Evolutionary conservation across 2,888 invertebrate genomes (phyloP).

Genomic region (Caenorhabditis doughertyi): DNA sequence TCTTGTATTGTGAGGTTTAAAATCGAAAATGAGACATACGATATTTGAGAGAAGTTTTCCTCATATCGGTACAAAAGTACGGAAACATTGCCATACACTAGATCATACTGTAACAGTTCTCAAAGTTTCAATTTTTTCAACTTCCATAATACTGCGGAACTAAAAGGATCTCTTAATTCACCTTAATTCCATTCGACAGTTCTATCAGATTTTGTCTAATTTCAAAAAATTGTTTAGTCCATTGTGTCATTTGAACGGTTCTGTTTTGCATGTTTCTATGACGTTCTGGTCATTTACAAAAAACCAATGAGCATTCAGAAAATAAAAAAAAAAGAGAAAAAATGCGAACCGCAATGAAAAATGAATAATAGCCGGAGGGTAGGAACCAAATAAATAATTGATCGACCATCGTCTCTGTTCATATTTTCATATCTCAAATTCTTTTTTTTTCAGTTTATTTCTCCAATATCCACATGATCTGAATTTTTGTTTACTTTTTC

Average conservation of each 20-base stretch:
- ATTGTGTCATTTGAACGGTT: no score
- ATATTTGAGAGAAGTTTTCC: no score
- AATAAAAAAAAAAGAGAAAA: slow-evolving; percentile 1
- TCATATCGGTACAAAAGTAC: no score
- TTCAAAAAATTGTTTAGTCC: no score
- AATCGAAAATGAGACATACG: neutral
- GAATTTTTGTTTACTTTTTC: neutral
- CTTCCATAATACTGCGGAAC: no score
- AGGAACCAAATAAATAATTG: slow-evolving; percentile 37
- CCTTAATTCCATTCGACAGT: no score
- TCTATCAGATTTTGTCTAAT: no score
- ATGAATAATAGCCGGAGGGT: slow-evolving; percentile 44
- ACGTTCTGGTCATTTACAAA: neutral
- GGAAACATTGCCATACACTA: no score
- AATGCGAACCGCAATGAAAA: slow-evolving; percentile 34
- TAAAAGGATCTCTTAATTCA: no score
- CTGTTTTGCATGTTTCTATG: neutral
- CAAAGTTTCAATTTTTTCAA: no score
- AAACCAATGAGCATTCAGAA: slow-evolving; percentile 33
- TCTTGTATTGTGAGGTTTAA: neutral
- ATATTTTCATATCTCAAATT: slow-evolving; percentile 8
- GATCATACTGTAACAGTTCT: no score
- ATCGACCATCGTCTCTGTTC: slow-evolving; percentile 20
- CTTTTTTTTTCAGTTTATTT: slow-evolving; percentile 19
- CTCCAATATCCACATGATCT: neutral